A percentile compares a stretch with the other conserved stretches of the same genome.
Conservation (phyloP, 2,113 vertebrate species). For the Anhinga anhinga region DNA sequence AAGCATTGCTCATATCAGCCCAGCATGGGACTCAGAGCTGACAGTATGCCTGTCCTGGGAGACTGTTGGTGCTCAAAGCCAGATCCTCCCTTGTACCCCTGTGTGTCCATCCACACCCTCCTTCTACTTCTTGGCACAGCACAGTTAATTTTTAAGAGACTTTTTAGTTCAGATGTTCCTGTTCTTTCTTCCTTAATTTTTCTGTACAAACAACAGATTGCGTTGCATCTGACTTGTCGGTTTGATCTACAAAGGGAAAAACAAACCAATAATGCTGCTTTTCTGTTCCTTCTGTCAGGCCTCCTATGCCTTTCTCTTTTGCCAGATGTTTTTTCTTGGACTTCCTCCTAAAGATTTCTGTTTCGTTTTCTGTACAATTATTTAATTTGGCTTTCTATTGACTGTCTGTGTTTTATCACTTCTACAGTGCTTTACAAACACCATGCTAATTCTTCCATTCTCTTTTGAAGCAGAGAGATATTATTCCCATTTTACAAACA, state of each 20-base stretch:
- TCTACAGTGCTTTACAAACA: background rate
- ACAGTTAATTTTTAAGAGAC: background rate
- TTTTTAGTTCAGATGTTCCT: constrained; percentile 22
- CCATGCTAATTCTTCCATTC: background rate
- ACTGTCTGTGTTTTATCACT: background rate
- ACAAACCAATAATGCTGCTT: constrained; percentile 7
- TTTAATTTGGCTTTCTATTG: background rate
- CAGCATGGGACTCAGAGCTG: background rate
- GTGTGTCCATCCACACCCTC: background rate
- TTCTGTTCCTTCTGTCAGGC: constrained; percentile 46
- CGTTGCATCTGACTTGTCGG: background rate
- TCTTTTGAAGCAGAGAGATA: background rate
- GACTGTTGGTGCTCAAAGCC: background rate
- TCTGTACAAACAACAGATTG: constrained; percentile 63
- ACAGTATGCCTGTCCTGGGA: background rate
- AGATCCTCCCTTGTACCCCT: background rate
- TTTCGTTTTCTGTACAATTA: background rate
- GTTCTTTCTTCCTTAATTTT: background rate
- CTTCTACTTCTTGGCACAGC: background rate
- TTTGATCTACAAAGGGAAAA: constrained; percentile 29
- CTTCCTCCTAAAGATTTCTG: background rate
- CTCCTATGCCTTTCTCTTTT: background rate
- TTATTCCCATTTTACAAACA: background rate
- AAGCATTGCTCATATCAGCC: background rate
- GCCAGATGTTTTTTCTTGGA: constrained; percentile 9